Conservation (phyloP, 2,113 vertebrate genomes). For the Tiliqua scincoides region DNA sequence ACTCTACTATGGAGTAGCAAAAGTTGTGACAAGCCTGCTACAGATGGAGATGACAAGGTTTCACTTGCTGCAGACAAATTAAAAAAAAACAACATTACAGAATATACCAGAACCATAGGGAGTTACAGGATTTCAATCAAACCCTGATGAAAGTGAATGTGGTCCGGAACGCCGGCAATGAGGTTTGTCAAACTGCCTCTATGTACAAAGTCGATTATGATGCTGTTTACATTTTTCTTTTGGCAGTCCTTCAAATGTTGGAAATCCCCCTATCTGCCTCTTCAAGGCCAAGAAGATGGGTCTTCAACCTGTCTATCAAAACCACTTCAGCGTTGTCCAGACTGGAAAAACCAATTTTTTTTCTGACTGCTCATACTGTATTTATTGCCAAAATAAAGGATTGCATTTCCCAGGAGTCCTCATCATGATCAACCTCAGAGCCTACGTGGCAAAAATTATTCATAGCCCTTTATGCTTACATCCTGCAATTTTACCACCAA, state of each 20-base stretch:
- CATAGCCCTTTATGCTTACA: too few relatives aligned
- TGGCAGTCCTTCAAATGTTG: not conserved
- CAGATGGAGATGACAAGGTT: slow-evolving; percentile 53
- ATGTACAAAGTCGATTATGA: slow-evolving; percentile 10
- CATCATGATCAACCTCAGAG: not conserved
- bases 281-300: not conserved
- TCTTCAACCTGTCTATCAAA: slow-evolving; percentile 18
- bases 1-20: slow-evolving; percentile 39
- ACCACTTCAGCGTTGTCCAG: not conserved
- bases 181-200: not conserved
- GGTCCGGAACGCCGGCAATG: slow-evolving; percentile 37
- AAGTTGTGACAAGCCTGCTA: slow-evolving; percentile 60
- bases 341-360: not conserved
- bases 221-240: not conserved
- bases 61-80: slow-evolving; percentile 46
- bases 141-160: slow-evolving; percentile 19
- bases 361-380: too few relatives aligned
- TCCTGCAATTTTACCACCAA: too few relatives aligned
- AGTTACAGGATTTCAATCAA: slow-evolving; percentile 43
- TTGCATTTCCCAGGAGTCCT: not conserved
- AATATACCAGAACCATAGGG: slow-evolving; percentile 21
- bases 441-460: not conserved
- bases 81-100: slow-evolving; percentile 43
- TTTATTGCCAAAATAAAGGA: not conserved
- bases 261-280: not conserved